A percentile compares a stretch with the other conserved stretches of the same genome.
Evolutionary conservation across 2,113 vertebrate species (phyloP).

Genomic region (Carassius gibelio): DNA sequence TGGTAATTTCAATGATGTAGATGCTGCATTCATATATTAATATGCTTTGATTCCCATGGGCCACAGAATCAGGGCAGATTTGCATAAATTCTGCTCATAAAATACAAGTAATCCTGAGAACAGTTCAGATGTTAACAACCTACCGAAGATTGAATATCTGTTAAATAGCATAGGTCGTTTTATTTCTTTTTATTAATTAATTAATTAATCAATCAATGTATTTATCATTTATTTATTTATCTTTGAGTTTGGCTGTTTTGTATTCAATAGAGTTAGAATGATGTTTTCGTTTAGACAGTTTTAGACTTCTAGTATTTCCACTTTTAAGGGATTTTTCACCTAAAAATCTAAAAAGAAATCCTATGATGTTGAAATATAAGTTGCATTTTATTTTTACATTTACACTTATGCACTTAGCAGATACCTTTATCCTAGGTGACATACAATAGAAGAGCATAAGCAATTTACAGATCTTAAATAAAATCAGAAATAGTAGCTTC

Average conservation of each 20-base stretch:
- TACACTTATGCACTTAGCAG: too few relatives aligned
- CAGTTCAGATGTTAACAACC: neutral
- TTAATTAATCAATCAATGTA: too few relatives aligned
- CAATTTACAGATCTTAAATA: too few relatives aligned
- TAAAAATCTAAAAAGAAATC: too few relatives aligned
- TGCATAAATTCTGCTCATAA: conserved; percentile 5
- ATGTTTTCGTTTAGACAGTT: neutral
- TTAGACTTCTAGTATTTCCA: neutral
- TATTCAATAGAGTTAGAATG: neutral
- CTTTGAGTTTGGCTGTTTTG: neutral
- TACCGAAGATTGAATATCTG: neutral
- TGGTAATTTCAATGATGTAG: neutral
- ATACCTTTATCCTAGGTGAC: too few relatives aligned
- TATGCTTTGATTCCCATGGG: neutral
- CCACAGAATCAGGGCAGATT: neutral
- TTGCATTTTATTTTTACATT: too few relatives aligned
- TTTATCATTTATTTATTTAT: too few relatives aligned
- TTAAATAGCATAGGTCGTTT: neutral
- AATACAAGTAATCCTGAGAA: neutral
- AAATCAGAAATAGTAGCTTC: neutral
- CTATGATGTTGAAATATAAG: too few relatives aligned
- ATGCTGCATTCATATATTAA: neutral
- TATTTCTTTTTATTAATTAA: neutral
- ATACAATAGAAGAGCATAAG: too few relatives aligned
- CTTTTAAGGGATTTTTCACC: neutral